Base-by-base conservation (phyloP, 2,888 invertebrate genomes). In the Venustoraphidia nigricollis region DNA sequence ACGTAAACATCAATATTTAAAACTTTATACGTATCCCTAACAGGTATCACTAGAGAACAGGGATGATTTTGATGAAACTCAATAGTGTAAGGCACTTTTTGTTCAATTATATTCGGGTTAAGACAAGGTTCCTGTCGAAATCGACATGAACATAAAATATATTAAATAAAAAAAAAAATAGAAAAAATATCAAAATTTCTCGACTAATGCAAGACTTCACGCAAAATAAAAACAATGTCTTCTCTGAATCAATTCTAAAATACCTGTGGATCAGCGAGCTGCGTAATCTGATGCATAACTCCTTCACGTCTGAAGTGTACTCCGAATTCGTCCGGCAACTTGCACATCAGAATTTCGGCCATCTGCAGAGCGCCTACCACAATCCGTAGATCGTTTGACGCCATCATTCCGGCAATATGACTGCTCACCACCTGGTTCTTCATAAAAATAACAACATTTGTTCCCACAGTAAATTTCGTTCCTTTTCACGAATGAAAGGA, bases 331-430 rank as follows among this genome's bases (percentile, higher is more conserved):
- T 94, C 88, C 0, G 96, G 94, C 58, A 98, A 70, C 61, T 96
- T 94, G 66, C 90, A 87, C 90, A 97, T 94, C 52, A 98, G 71
- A 57, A 97, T 91, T 66, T 93, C 91, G 6, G 94, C 93, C 79
- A 98, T 87, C 70, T 98, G 97, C 46, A 97, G 72, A 40, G 96
- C 94, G 47, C 94, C 94, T 44, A 97, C 95, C 41, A 96, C 93
- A 61, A 97, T 94, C 60, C 94, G 82, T 53, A 97, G 75, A 71
- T 97, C 97, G 64, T 85, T 89, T 5, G 95, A 95, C 1, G 95
- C 94, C 79, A 97, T 81, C 95, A 97, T 97, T 50, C 94, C 94
- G 35, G 96, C 96, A 62, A 97, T 91, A 67, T 97, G 95, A 58
- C 95, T 95, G 52, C 92, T 91, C 49, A 94, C 91, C 54, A 89